These are phyloP conservation scores for Hemaris fuciformis DNA, from an alignment of 2,888 invertebrate species.

Conservation along the genomic window DNA sequence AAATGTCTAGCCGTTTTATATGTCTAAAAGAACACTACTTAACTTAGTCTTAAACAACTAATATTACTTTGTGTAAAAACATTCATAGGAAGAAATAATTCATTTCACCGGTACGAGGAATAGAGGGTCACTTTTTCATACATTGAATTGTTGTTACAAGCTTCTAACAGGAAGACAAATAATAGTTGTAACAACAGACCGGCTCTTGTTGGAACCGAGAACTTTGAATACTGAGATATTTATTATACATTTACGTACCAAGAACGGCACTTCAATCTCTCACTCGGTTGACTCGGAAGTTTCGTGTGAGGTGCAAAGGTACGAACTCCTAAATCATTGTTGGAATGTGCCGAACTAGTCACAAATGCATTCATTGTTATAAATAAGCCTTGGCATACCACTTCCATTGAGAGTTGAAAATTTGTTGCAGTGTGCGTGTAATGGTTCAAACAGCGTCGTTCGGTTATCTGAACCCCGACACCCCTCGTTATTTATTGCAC, in stretches of 20 bases:
- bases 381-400: neutral
- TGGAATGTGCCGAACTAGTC: neutral
- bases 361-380: neutral
- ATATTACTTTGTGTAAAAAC: constrained; percentile 13
- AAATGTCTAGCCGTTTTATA: too few species aligned
- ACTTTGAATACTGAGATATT: neutral
- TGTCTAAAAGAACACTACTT: too few species aligned
- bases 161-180: constrained; percentile 36
- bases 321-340: neutral
- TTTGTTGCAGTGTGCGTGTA: neutral
- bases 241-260: neutral
- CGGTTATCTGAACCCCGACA: constrained; percentile 10
- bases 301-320: neutral
- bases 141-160: constrained; percentile 44
- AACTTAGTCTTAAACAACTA: neutral
- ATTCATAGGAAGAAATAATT: constrained; percentile 57
- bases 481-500: constrained; percentile 25
- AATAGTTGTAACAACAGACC: constrained; percentile 32
- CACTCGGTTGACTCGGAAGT: neutral
- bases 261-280: neutral
- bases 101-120: constrained; percentile 20
- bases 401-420: neutral
- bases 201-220: neutral
- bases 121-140: constrained; percentile 33
- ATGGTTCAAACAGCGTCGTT: neutral